Percentiles rank a stretch among this genome's conserved stretches.
Evolutionary conservation across 2,888 invertebrate species (phyloP).

Genomic region (Lasioglossum vierecki): DNA sequence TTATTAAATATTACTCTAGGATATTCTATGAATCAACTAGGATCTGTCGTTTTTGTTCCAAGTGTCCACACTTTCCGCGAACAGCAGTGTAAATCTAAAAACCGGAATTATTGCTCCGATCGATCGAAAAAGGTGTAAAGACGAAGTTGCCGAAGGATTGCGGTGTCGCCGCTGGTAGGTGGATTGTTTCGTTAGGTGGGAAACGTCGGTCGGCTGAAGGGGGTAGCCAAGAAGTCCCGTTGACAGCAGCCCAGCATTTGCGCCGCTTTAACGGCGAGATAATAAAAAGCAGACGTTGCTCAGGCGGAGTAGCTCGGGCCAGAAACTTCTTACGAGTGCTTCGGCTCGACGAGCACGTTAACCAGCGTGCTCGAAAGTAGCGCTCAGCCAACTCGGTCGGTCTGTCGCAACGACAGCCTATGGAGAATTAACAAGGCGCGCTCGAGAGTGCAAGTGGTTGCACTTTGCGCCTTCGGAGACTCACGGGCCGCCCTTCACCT

Average conservation of each 20-base stretch:
- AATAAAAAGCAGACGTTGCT: conserved; percentile 55
- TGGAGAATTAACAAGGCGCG: conserved; percentile 78
- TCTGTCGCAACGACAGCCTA: conserved; percentile 70
- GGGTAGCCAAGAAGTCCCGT: conserved; percentile 16
- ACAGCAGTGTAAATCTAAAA: not conserved
- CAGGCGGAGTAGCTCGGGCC: conserved; percentile 41
- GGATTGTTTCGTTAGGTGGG: conserved; percentile 1
- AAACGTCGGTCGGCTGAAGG: not conserved
- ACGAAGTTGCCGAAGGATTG: not conserved
- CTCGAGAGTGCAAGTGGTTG: conserved; percentile 70
- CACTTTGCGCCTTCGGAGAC: conserved; percentile 51
- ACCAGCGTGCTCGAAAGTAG: conserved; percentile 76
- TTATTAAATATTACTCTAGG: too few species aligned
- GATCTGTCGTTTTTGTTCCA: too few species aligned
- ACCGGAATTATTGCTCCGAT: not conserved
- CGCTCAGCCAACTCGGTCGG: conserved; percentile 62
- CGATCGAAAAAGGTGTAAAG: not conserved
- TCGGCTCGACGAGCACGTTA: conserved; percentile 61
- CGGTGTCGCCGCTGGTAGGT: not conserved
- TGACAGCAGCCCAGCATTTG: conserved; percentile 20
- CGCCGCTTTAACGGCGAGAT: conserved; percentile 27
- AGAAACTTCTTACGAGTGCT: conserved; percentile 56
- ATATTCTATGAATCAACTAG: too few species aligned
- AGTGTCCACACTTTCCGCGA: too few species aligned
- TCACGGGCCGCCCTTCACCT: conserved; percentile 29